A percentile compares a stretch with the other conserved stretches of the same genome.
phyloP scores from a whole-genome alignment of 2,888 invertebrate species.

The Chouioia cunea region DNA sequence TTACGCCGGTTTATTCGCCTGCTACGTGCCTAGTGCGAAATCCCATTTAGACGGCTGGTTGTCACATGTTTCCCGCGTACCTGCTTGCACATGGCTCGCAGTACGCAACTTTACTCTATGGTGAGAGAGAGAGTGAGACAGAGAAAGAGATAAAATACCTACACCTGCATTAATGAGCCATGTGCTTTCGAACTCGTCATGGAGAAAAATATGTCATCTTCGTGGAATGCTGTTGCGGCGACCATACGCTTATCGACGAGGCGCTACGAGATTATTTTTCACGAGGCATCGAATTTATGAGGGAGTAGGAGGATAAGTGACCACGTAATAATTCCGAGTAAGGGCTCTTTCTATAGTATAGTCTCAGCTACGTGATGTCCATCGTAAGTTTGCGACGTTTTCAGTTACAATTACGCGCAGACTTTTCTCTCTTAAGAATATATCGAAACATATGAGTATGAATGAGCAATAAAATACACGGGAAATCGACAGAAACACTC shows the following conservation, averaged over 20 bases:
- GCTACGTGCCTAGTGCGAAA: slow-evolving; percentile 52
- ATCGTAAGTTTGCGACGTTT: too few relatives aligned
- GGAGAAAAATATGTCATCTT: neutral
- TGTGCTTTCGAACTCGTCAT: too few relatives aligned
- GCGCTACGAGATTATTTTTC: neutral
- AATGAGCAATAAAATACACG: too few relatives aligned
- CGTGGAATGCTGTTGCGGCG: too few relatives aligned
- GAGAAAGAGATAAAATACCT: slow-evolving; percentile 37
- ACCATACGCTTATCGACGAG: neutral
- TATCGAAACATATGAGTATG: too few relatives aligned
- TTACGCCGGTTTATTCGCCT: slow-evolving; percentile 49
- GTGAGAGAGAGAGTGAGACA: neutral
- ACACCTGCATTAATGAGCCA: slow-evolving; percentile 59
- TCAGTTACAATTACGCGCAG: too few relatives aligned
- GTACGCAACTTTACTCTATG: neutral
- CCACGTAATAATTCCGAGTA: too few relatives aligned
- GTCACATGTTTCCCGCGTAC: slow-evolving; percentile 59
- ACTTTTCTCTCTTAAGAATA: too few relatives aligned
- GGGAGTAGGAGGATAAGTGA: too few relatives aligned
- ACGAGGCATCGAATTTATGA: neutral
- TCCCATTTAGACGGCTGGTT: slow-evolving; percentile 52
- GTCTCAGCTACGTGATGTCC: too few relatives aligned
- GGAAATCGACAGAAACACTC: too few relatives aligned
- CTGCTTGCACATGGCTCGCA: slow-evolving; percentile 55
- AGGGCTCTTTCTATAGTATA: too few relatives aligned